These are phyloP conservation scores for Leptinotarsa tumamoca DNA, from an alignment of 2,888 invertebrate species.

Conservation along the genomic window DNA sequence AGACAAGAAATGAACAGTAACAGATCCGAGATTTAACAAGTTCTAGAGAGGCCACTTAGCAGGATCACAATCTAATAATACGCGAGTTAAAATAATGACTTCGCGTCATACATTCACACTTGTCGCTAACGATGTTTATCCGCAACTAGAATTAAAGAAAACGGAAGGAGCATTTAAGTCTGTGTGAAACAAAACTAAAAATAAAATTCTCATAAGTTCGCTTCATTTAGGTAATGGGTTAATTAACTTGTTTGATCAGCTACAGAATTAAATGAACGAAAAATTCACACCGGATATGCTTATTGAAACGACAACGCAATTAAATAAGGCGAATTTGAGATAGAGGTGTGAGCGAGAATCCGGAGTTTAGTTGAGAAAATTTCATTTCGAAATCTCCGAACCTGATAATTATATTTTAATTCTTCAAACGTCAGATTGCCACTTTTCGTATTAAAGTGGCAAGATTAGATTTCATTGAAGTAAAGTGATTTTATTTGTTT, in stretches of 20 bases:
- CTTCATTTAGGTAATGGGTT: constrained; percentile 42
- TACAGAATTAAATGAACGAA: constrained; percentile 27
- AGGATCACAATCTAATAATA: constrained; percentile 54
- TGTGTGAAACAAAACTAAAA: constrained; percentile 56
- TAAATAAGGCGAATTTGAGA: constrained; percentile 12
- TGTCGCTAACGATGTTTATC: constrained; percentile 64
- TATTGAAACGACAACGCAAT: constrained; percentile 28
- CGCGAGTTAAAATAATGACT: constrained; percentile 61
- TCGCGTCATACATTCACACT: constrained; percentile 65
- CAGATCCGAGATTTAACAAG: neutral
- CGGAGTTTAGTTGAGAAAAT: too few species aligned
- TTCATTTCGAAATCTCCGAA: too few species aligned
- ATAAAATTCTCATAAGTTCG: constrained; percentile 58
- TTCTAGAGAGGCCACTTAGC: constrained; percentile 35
- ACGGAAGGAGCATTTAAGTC: constrained; percentile 66
- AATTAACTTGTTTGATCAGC: constrained; percentile 40
- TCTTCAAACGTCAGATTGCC: too few species aligned
- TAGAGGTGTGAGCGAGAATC: neutral
- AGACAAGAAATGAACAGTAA: neutral
- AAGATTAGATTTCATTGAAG: too few species aligned
- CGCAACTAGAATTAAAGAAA: constrained; percentile 65
- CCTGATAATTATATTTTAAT: too few species aligned
- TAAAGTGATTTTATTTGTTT: too few species aligned
- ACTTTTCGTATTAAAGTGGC: too few species aligned
- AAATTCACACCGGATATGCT: constrained; percentile 42